Conservation (phyloP, 64 coral and sea anemone genomes). For the Anthopleura sola region DNA sequence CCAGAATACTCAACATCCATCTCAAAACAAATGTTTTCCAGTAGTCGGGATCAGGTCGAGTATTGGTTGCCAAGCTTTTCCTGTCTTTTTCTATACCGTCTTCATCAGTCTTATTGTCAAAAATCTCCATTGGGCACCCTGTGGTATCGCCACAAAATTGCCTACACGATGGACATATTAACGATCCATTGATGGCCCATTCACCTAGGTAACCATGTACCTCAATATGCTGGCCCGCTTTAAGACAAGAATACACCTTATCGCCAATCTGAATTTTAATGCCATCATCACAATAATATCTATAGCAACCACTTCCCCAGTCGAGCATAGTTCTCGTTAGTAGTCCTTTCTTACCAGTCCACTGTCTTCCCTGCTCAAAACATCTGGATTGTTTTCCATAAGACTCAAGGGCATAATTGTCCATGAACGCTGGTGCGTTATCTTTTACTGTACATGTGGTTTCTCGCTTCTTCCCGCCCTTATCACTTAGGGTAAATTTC, state of each 20-base stretch:
- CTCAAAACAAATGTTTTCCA: neutral
- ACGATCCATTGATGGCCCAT: constrained; percentile 78
- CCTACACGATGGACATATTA: constrained; percentile 73
- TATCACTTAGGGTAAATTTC: constrained; percentile 85
- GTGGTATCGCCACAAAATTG: constrained; percentile 66
- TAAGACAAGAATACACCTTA: constrained; percentile 58
- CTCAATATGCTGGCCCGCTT: constrained; percentile 72
- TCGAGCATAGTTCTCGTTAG: constrained; percentile 95
- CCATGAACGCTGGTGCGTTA: constrained; percentile 49
- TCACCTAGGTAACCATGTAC: constrained; percentile 58
- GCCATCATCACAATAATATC: constrained; percentile 61
- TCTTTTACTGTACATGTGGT: constrained; percentile 75
- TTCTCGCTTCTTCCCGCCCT: constrained; percentile 70
- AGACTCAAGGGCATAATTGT: constrained; percentile 80
- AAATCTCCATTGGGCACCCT: constrained; percentile 49
- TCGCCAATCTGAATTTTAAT: constrained; percentile 64
- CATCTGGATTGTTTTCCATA: constrained; percentile 56
- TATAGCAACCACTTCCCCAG: constrained; percentile 98
- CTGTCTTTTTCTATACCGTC: constrained; percentile 21
- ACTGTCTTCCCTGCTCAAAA: constrained; percentile 62
- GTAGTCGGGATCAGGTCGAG: neutral
- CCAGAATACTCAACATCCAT: neutral
- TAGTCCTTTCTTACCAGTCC: constrained; percentile 70
- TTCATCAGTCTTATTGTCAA: neutral
- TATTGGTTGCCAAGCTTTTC: neutral